Conservation (phyloP, 1,140 invertebrate genomes). For the Dryas iulia region DNA sequence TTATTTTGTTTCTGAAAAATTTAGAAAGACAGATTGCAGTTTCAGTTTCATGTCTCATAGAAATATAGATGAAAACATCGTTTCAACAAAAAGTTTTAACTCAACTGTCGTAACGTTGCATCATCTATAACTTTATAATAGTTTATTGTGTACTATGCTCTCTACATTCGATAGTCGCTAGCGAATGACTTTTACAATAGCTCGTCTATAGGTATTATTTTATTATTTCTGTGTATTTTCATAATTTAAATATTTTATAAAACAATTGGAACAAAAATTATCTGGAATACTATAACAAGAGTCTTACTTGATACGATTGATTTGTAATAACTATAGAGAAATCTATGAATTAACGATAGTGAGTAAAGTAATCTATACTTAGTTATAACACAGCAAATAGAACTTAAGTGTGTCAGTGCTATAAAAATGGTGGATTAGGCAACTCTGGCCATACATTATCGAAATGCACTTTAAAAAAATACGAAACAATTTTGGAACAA, state of each 20-base stretch:
- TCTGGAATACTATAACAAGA: too few species aligned
- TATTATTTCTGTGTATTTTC: not conserved
- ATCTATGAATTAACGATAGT: not conserved
- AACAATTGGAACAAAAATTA: not conserved
- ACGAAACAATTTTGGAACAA: slow-evolving; percentile 12
- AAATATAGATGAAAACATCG: slow-evolving; percentile 1
- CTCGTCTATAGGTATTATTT: not conserved
- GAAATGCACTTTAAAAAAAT: slow-evolving; percentile 25
- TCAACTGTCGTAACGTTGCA: slow-evolving; percentile 1
- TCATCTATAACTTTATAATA: slow-evolving; percentile 2
- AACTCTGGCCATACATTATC: slow-evolving; percentile 18
- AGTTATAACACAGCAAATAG: not conserved
- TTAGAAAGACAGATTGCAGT: not conserved
- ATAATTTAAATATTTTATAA: not conserved
- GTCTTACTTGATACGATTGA: not conserved
- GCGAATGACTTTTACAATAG: not conserved
- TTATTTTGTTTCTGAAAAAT: not conserved
- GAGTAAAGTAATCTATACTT: not conserved
- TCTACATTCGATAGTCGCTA: not conserved
- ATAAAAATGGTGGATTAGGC: slow-evolving; percentile 25
- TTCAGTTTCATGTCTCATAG: not conserved
- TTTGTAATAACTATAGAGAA: not conserved
- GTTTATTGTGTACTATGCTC: not conserved
- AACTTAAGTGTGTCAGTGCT: slow-evolving; percentile 21
- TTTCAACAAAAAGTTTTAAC: not conserved